Percentiles rank a stretch among this genome's conserved stretches.
Conservation (phyloP, 2,888 invertebrate species). For the Baronia brevicornis region DNA sequence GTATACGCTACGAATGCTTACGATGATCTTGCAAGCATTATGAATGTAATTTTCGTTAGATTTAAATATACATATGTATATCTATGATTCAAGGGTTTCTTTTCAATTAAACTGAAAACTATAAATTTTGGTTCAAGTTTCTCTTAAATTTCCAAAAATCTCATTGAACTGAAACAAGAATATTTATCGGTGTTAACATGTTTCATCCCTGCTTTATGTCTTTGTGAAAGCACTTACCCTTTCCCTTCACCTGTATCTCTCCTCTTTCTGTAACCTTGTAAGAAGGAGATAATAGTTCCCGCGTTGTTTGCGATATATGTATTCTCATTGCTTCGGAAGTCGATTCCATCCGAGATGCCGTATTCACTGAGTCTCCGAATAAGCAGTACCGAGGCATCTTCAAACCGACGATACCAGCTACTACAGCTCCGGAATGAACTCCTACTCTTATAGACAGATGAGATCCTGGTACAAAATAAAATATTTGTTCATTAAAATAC, state of each 20-base stretch:
- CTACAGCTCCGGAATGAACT: conserved; percentile 93
- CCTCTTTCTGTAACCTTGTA: conserved; percentile 87
- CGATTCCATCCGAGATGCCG: conserved; percentile 94
- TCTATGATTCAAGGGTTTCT: no score
- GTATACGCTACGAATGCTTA: no score
- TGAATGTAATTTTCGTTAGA: no score
- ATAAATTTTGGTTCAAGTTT: no score
- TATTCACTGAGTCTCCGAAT: conserved; percentile 94
- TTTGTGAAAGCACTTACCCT: conserved; percentile 80
- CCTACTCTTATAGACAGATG: conserved; percentile 90
- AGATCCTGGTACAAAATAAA: conserved; percentile 74
- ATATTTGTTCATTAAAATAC: neutral
- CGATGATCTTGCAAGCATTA: no score
- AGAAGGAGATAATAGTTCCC: conserved; percentile 81
- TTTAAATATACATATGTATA: no score
- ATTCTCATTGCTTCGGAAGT: conserved; percentile 95
- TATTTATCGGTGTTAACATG: no score
- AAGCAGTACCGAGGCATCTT: conserved; percentile 94
- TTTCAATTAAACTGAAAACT: no score
- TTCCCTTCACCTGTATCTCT: conserved; percentile 92
- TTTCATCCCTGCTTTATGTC: no score
- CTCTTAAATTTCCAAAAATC: no score
- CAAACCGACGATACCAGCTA: conserved; percentile 94
- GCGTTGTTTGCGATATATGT: conserved; percentile 94
- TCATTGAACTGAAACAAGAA: no score